Evolutionary conservation across 2,888 invertebrate species (phyloP), one percentile per base, ranked within the genome.

Genomic region (Drosophila heteroneura): DNA sequence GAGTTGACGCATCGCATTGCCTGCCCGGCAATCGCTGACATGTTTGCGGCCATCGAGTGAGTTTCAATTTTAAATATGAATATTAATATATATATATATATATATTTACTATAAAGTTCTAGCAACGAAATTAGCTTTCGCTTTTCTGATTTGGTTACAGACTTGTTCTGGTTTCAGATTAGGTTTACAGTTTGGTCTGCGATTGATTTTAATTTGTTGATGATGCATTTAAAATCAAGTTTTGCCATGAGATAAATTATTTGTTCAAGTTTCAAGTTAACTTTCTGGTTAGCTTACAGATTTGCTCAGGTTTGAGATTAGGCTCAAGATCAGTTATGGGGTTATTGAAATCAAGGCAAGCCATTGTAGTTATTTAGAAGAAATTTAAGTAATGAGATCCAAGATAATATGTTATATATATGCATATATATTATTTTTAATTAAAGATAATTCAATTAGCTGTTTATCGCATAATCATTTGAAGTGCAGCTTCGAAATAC

Each of bases 1-100:
- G 94, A 95, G 74, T 92, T 98, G 63, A 96, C 96, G 3, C 95
- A 96, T 89, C 94, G 95, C 78, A 96, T 96, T 93, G 97, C 97
- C 2, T 98, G 98, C 92, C 94, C 96, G 71, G 94, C 96, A 26
- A 94, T 97, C 65, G 95, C 94, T 70, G 95, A 97, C 89, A 95
- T 97, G 94, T 95, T 97, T 79, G 93, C 95, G 39, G 95, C 94
- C 92, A 95, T 97, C 82, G 94, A 94, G 97, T 97, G 94, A 94
- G 94, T 89, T 32, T 33, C 19, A 6, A 16, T 14, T 47, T 32
- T 19, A 30, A 53, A 53, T n/a, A 19, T 6, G 12, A 52, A 28
- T n/a, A 28, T 51, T 5, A 19, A 51, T n/a, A 41, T 22, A 22
- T 37, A 19, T 37, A 37, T 14, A 35, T 35, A 51, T n/a, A 41